Base-by-base conservation (phyloP, 2,888 invertebrate genomes). In the Aporophyla nigra region DNA sequence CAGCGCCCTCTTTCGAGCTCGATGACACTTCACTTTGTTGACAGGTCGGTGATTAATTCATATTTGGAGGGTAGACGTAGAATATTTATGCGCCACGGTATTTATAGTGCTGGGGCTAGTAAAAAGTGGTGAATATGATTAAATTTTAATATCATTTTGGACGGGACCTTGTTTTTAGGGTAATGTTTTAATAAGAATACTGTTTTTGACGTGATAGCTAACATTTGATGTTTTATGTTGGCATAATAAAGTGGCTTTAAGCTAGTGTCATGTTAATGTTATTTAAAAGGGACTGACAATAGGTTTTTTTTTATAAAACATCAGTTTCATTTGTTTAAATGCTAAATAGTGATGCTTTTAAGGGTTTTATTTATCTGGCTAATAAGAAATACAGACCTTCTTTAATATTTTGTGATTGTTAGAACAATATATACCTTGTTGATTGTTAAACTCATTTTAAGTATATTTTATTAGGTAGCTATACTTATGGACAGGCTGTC, bases 11-110 rank as follows among this genome's bases (percentile, higher is more conserved):
- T 88, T 89, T 88, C 83, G 86, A 86, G 90, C 92, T 91, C 91
- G 91, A 94, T 94, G 94, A 95, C 94, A 94, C 93, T 94, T 92
- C 93, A 93, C 92, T 93, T 93, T 93, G 93, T 91, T 92, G 93
- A 94, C 93, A 89, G 90, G 82, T 78, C 75, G 83, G 92, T 94
- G 93, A 94, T 95, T 94, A 94, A 94, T 95, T 94, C 93, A 93
- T 92, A 91, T 89, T 91, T 87, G 83, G 88, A 88, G 88, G 90
- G 91, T 91, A 87, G 89, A 86, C 85, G 84, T 89, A 87, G 89
- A 89, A 92, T 91, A 91, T 91, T 92, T 91, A 89, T 89, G 84
- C 83, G 78, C 73, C 76, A 80, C 81, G 81, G 82, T 91, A 89
- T 86, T 88, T 89, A 88, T 86, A 89, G 86, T 83, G 80, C 49